Evolutionary conservation across 2,797 vertebrate genomes (phyloP), one percentile per base, ranked within the genome.

Genomic region (Gallinago nigripennis): DNA sequence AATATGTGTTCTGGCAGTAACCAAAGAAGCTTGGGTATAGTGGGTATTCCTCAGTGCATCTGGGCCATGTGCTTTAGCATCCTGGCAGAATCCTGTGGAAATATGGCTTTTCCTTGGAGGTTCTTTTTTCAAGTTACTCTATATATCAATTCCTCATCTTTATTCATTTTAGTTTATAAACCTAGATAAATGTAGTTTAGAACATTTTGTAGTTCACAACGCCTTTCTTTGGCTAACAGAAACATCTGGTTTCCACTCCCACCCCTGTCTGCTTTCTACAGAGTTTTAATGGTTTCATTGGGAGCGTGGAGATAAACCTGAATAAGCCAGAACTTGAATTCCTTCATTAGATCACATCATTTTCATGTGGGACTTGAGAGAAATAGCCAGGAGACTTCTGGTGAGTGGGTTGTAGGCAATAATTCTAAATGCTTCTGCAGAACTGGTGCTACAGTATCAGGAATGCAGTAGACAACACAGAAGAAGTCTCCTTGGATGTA

Each of bases 41-140:
- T 33, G 37, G 0, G 0, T 58, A 56, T 71, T 87, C 33, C 30
- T 71, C 0, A 0, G 9, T 71, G n/a, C 16, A 21, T 37, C 53
- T 63, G 31, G 30, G 43, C 24, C 35, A 8, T 28, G 8, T 43
- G 50, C 79, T 88, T 91, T 60, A 84, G 16, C 50, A 68, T 63
- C n/a, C 39, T 83, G 50, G 35, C 35, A 86, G 46, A 53, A 78
- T 37, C 37, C 33, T 14, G 12, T 35, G 21, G 24, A 19, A 39
- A n/a, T 17, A 13, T 4, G 14, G 9, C 11, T 68, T 82, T 68
- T 86, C 37, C 33, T 58, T 66, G 15, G 63, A 66, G 35, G 9
- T 56, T 82, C 35, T 57, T 60, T 58, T 51, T 48, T 63, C 45
- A 28, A 43, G 16, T 60, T 80, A 35, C 35, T 86, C 33, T 54